Evolutionary conservation across 2,888 invertebrate genomes (phyloP).

Genomic region (Meloe dianella): DNA sequence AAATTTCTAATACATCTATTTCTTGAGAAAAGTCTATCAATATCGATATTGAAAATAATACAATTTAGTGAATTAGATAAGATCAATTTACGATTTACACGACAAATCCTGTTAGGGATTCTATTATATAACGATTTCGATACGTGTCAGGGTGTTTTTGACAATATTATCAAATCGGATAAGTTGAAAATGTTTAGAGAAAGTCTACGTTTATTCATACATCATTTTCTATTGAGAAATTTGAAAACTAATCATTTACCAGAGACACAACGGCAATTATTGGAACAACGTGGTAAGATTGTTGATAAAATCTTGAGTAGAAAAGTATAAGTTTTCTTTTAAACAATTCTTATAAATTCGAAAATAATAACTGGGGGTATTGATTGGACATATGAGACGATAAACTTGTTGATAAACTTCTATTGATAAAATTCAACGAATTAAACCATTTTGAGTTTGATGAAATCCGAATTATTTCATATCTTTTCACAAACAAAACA

Average conservation of each 20-base stretch:
- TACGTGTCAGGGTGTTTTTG: conserved; percentile 69
- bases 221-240: conserved; percentile 80
- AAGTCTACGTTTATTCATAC: conserved; percentile 82
- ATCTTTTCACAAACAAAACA: not conserved
- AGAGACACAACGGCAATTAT: conserved; percentile 59
- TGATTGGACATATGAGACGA: not conserved
- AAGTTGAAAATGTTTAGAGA: conserved; percentile 83
- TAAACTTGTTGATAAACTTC: not conserved
- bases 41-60: conserved; percentile 87
- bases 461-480: not conserved
- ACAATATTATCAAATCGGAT: conserved; percentile 72
- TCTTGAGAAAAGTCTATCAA: conserved; percentile 74
- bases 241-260: conserved; percentile 61
- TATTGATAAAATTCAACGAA: not conserved
- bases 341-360: no score
- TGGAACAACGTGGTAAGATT: conserved; percentile 67
- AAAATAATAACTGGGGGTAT: no score
- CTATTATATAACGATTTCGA: conserved; percentile 72
- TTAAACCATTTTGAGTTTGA: not conserved
- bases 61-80: conserved; percentile 87
- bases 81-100: conserved; percentile 76
- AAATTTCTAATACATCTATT: conserved; percentile 81
- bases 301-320: conserved; percentile 69
- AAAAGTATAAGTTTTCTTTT: conserved; percentile 32
- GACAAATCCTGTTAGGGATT: conserved; percentile 77